phyloP scores from a whole-genome alignment of 2,113 vertebrate genomes.

The Platysternon megacephalum region DNA sequence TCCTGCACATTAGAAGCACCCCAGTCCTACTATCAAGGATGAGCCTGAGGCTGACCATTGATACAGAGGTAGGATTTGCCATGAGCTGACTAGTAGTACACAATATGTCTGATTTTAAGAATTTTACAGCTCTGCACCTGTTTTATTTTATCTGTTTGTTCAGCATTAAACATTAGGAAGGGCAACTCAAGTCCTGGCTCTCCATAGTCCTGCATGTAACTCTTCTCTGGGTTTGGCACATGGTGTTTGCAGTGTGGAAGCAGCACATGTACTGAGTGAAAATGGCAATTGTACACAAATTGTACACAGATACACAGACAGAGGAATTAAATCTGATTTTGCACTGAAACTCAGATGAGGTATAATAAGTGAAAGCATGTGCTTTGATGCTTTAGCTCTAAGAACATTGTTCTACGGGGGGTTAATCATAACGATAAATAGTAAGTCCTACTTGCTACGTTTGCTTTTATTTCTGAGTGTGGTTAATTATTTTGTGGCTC shows the following conservation, averaged over 20 bases:
- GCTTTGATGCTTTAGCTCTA: neutral
- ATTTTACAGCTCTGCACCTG: rapidly evolving
- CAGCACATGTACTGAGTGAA: neutral
- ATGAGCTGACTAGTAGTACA: neutral
- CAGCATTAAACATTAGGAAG: neutral
- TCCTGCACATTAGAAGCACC: neutral
- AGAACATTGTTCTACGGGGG: neutral
- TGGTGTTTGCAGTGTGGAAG: neutral
- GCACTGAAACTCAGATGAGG: neutral
- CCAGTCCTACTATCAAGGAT: neutral
- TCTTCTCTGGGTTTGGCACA: neutral
- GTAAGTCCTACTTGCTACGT: neutral
- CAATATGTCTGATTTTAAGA: neutral
- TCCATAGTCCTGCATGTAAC: rapidly evolving
- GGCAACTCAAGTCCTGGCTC: neutral
- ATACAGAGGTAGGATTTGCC: neutral
- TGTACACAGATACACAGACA: neutral
- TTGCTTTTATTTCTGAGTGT: neutral
- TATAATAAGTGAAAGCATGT: neutral
- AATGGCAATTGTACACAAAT: neutral
- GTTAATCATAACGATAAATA: neutral
- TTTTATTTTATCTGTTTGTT: neutral
- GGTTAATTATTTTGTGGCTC: too few species aligned
- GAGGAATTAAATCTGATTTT: neutral
- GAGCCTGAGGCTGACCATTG: neutral